Conservation (phyloP, 2,888 invertebrate species). For the Eupithecia abbreviata region DNA sequence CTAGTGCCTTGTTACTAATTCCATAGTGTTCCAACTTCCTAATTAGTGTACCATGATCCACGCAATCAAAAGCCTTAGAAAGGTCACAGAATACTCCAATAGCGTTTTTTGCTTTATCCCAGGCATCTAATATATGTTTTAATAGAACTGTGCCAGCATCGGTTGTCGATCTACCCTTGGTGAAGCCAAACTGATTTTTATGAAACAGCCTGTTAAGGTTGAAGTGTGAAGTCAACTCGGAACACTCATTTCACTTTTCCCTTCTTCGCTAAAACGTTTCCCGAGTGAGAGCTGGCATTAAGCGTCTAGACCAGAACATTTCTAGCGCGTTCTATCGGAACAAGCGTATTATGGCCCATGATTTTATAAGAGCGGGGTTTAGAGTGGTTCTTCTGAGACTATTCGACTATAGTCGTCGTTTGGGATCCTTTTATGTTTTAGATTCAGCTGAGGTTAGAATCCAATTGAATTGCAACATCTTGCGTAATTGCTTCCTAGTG, state of each 20-base stretch:
- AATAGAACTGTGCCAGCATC: no score
- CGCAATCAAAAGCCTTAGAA: no score
- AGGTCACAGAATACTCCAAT: no score
- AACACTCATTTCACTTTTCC: constrained; percentile 29
- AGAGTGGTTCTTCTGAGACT: constrained; percentile 1
- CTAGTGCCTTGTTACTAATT: no score
- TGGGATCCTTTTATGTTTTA: not conserved
- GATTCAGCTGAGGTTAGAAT: not conserved
- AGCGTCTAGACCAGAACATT: constrained; percentile 22
- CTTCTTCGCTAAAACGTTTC: constrained; percentile 23
- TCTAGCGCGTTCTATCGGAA: constrained; percentile 11
- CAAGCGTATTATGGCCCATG: constrained; percentile 4
- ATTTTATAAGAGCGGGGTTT: not conserved
- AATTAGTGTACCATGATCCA: no score
- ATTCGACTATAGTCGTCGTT: not conserved
- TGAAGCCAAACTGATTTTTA: no score
- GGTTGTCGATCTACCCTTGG: no score
- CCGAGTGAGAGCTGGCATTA: constrained; percentile 12
- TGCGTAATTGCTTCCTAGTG: not conserved
- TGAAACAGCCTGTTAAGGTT: no score
- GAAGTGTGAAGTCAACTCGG: no score
- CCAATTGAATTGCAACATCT: not conserved
- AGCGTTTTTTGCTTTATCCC: no score
- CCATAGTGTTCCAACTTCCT: no score
- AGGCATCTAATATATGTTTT: no score